A percentile compares a stretch with the other conserved stretches of the same genome.
Evolutionary conservation across 2,888 invertebrate genomes (phyloP).

Genomic region (Chalcis sispes): DNA sequence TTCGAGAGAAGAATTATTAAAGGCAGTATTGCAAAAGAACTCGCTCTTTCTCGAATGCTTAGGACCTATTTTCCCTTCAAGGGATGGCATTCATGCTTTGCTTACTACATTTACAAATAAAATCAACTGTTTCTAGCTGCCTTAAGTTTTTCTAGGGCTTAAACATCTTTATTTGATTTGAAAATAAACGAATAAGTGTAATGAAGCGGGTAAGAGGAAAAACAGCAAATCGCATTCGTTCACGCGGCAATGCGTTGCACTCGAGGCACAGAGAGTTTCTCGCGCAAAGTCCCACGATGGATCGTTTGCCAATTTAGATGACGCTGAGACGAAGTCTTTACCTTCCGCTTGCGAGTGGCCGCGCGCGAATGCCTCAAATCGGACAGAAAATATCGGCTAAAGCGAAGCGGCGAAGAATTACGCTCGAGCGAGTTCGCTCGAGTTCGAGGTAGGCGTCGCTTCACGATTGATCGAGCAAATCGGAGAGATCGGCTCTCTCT

Average conservation of each 20-base stretch:
- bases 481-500: slow-evolving; percentile 61
- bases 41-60: slow-evolving; percentile 68
- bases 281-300: no score
- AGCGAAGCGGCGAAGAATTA: no score
- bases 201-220: no score
- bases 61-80: slow-evolving; percentile 72
- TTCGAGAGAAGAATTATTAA: slow-evolving; percentile 77
- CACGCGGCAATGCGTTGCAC: slow-evolving; percentile 1
- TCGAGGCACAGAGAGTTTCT: not conserved
- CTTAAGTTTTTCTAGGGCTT: no score
- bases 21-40: slow-evolving; percentile 75
- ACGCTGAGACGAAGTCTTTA: no score
- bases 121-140: slow-evolving; percentile 15
- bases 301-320: not conserved
- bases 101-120: slow-evolving; percentile 67
- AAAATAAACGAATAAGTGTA: not conserved
- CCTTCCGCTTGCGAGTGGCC: not conserved
- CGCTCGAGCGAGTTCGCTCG: slow-evolving; percentile 66
- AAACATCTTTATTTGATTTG: slow-evolving; percentile 11
- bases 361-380: slow-evolving; percentile 65
- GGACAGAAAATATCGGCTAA: slow-evolving; percentile 68
- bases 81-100: slow-evolving; percentile 68
- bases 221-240: slow-evolving; percentile 8
- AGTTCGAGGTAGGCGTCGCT: slow-evolving; percentile 51
- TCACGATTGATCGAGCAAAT: slow-evolving; percentile 46